Evolutionary conservation across 1,140 invertebrate species (phyloP), one percentile per base, ranked within the genome.

Genomic region (Pseudachorutes palmiensis): DNA sequence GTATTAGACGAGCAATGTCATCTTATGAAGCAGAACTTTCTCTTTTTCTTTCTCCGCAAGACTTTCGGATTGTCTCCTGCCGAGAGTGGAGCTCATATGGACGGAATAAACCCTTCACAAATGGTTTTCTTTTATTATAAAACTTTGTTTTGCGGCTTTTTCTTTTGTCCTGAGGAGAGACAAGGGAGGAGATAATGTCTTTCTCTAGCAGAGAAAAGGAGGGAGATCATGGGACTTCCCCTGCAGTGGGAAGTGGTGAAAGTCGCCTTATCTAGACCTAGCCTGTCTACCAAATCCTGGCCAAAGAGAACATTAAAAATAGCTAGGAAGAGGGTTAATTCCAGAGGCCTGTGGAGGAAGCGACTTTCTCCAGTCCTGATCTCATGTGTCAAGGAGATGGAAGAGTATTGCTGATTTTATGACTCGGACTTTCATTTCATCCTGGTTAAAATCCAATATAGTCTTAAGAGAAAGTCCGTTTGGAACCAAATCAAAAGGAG

Each of bases 101-200:
- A 24, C 24, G 24, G 51, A 14, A 3, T 55, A 55, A 55, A 55
- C 51, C 51, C 51, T 55, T 55, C 51, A 55, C 51, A 55, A 55
- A 55, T 55, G 51, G 51, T 55, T 55, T 55, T 55, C 51, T 55
- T 55, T 55, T 55, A 55, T 55, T 55, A 26, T 55, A 55, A 55
- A 55, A 55, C 51, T 55, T 55, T 55, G 51, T 55, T 55, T 55
- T 24, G 24, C 5, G 36, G 36, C 19, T 41, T 41, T 41, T 41
- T 9, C 19, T 19, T 41, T n/a, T n/a, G n/a, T n/a, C n/a, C n/a
- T n/a, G 36, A 41, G 36, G 19, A 41, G 19, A 41, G 5, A 41
- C 5, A 41, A 19, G 36, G 19, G 36, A 41, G 36, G 51, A 24
- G 51, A 55, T 55, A 55, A 55, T 55, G 51, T 55, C 51, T 55